Conservation (phyloP, 2,888 invertebrate species). For the Athalia cordata region DNA sequence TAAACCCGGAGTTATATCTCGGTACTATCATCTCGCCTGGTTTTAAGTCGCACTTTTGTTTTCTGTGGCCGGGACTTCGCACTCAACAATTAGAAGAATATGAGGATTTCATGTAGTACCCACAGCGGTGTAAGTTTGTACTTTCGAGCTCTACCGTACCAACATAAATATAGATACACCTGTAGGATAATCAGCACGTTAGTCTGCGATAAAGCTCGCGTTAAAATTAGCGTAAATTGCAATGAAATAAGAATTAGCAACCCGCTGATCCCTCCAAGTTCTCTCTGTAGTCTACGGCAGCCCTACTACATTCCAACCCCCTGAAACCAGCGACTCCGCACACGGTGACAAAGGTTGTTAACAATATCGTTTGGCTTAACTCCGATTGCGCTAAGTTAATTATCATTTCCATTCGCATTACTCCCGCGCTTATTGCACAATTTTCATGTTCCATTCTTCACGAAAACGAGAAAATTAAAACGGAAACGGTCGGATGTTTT, state of each 20-base stretch:
- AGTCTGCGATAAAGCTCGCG: background rate
- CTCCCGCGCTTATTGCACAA: conserved; percentile 1
- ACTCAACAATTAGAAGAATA: too few relatives aligned
- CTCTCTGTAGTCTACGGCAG: background rate
- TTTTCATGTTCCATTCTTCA: background rate
- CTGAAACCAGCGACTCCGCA: background rate
- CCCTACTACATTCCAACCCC: background rate
- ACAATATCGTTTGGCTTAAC: conserved; percentile 36
- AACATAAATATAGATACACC: too few relatives aligned
- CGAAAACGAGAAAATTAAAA: background rate
- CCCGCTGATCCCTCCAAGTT: background rate
- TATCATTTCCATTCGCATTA: conserved; percentile 37
- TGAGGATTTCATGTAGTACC: too few relatives aligned
- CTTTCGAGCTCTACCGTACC: too few relatives aligned
- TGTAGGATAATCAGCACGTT: background rate
- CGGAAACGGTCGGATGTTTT: background rate
- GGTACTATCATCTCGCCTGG: too few relatives aligned
- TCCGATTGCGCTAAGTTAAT: conserved; percentile 20
- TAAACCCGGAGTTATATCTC: too few relatives aligned
- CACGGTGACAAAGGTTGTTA: conserved; percentile 17
- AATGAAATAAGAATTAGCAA: conserved; percentile 12
- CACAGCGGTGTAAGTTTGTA: too few relatives aligned
- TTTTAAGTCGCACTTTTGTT: too few relatives aligned
- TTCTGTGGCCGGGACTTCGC: too few relatives aligned
- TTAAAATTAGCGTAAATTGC: conserved; percentile 7